These are phyloP conservation scores for Macrostomum lignano DNA, from an alignment of 1,140 invertebrate genomes.

Conservation along the genomic window DNA sequence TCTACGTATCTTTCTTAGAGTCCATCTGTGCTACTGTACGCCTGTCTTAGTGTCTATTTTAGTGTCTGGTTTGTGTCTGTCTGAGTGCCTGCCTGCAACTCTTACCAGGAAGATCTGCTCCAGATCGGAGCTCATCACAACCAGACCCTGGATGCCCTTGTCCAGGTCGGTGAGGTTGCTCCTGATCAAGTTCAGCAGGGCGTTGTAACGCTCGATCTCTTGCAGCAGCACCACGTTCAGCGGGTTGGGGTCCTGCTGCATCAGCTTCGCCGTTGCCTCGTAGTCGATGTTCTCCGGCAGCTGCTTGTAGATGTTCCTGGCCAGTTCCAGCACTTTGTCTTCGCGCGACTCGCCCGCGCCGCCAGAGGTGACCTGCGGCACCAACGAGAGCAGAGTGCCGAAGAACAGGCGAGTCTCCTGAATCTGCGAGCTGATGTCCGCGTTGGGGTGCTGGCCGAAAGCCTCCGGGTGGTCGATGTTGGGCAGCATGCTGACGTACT, in stretches of 20 bases:
- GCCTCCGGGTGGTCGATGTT: conserved; percentile 46
- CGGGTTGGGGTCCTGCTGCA: conserved; percentile 40
- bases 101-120: conserved; percentile 58
- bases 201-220: conserved; percentile 35
- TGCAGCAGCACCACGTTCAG: conserved; percentile 51
- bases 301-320: conserved; percentile 39
- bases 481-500: conserved; percentile 45
- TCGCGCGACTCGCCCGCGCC: conserved; percentile 18
- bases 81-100: too few relatives aligned
- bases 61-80: too few relatives aligned
- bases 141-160: conserved; percentile 45
- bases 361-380: conserved; percentile 16
- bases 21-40: too few relatives aligned
- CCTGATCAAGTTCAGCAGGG: conserved; percentile 31
- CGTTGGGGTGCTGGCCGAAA: conserved; percentile 34
- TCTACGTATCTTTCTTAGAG: too few relatives aligned
- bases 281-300: conserved; percentile 43
- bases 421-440: conserved; percentile 28
- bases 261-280: conserved; percentile 39
- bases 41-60: too few relatives aligned
- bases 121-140: conserved; percentile 50
- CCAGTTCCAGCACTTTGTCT: conserved; percentile 33
- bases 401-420: conserved; percentile 25
- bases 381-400: conserved; percentile 25
- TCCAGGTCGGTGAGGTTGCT: conserved; percentile 37